Conservation (phyloP, 2,888 invertebrate genomes). For the Callimorpha dominula region DNA sequence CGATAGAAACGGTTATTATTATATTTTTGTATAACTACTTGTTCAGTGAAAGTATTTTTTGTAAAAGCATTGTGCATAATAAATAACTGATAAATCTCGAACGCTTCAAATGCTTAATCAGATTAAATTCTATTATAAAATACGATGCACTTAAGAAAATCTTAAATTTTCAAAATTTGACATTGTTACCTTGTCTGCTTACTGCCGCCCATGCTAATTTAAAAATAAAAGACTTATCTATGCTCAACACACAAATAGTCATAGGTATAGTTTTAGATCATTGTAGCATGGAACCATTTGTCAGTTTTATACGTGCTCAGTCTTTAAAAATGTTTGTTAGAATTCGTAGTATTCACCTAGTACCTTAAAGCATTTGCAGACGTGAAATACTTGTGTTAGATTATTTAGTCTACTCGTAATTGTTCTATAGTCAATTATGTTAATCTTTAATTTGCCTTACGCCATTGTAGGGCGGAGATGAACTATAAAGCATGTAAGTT, state of each 20-base stretch:
- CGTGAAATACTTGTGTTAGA: slow-evolving; percentile 6
- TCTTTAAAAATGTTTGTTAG: slow-evolving; percentile 2
- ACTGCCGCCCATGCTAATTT: neutral
- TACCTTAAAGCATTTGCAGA: slow-evolving; percentile 13
- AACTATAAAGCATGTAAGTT: slow-evolving; percentile 65
- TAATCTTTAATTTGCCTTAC: slow-evolving; percentile 37
- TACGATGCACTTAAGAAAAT: neutral
- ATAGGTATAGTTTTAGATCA: neutral
- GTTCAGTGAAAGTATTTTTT: neutral
- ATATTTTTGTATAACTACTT: neutral
- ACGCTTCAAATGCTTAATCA: neutral
- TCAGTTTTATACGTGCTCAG: neutral
- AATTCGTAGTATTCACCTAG: slow-evolving; percentile 11
- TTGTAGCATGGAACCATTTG: neutral
- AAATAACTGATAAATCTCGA: neutral
- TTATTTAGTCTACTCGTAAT: slow-evolving; percentile 12
- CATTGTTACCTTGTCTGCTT: neutral
- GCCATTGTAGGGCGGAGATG: slow-evolving; percentile 57
- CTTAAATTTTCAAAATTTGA: neutral
- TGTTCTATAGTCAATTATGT: slow-evolving; percentile 29
- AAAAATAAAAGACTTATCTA: slow-evolving; percentile 10
- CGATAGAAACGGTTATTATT: neutral
- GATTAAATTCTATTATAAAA: neutral
- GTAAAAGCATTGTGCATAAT: slow-evolving; percentile 13
- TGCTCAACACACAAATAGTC: slow-evolving; percentile 5